These are phyloP conservation scores for Gymnocephalus cernua DNA, from an alignment of 2,113 vertebrate species.

Conservation along the genomic window DNA sequence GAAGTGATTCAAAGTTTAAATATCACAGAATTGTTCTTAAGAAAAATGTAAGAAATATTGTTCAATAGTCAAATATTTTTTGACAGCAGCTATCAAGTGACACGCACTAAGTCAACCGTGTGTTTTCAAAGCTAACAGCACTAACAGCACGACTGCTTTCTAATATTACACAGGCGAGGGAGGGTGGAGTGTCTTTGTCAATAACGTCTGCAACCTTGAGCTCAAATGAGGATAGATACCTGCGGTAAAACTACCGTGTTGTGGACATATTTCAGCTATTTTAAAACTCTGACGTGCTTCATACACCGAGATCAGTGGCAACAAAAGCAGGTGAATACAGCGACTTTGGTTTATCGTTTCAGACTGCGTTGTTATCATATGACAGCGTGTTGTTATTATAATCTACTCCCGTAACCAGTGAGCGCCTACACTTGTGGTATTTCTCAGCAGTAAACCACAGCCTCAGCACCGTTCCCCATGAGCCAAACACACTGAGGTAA, in stretches of 20 bases:
- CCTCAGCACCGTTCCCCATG: not conserved
- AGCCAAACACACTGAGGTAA: no score
- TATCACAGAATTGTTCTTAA: not conserved
- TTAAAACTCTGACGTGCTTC: not conserved
- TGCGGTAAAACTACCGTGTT: not conserved
- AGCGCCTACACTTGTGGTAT: not conserved
- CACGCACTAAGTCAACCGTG: constrained; percentile 10
- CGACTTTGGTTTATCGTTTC: not conserved
- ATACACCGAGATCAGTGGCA: not conserved
- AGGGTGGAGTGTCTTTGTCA: constrained; percentile 17
- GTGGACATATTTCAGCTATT: not conserved
- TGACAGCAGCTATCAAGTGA: constrained; percentile 10
- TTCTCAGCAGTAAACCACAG: constrained; percentile 4
- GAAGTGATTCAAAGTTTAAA: not conserved
- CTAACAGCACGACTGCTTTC: constrained; percentile 17
- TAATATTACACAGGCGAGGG: not conserved
- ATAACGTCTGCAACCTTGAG: constrained; percentile 18
- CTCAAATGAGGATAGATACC: not conserved
- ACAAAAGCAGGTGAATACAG: not conserved
- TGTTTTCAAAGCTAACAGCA: constrained; percentile 30
- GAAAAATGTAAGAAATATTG: not conserved
- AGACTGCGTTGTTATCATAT: not conserved
- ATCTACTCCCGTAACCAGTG: constrained; percentile 1
- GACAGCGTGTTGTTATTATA: not conserved
- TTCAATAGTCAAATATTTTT: not conserved